Percentiles rank a stretch among this genome's conserved stretches.
These are phyloP conservation scores for Trissolcus brochymenae DNA, from an alignment of 2,888 invertebrate species.

Conservation along the genomic window DNA sequence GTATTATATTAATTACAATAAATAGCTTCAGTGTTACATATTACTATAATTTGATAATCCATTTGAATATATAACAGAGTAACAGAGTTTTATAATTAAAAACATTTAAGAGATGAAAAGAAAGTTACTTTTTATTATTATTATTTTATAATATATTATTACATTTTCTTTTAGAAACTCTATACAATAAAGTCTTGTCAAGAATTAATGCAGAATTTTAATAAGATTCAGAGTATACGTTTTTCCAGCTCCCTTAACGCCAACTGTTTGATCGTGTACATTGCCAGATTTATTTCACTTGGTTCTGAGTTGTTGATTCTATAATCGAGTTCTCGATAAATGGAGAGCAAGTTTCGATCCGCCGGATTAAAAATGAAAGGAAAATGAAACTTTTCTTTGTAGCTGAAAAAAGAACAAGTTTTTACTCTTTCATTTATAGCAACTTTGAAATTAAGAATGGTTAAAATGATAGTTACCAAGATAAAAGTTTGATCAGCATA, in stretches of 20 bases:
- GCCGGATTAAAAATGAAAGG: slow-evolving; percentile 7
- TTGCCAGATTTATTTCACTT: not conserved
- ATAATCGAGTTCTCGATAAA: slow-evolving; percentile 1
- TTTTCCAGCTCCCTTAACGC: not conserved
- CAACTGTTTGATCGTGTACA: not conserved
- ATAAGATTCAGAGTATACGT: not conserved
- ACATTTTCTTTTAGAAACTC: not conserved
- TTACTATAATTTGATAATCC: not conserved
- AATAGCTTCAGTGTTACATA: slow-evolving; percentile 44
- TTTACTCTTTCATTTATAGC: not conserved
- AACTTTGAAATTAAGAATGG: not conserved
- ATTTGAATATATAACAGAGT: not conserved
- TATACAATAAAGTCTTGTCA: slow-evolving; percentile 1
- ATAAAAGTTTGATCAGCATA: slow-evolving; percentile 1
- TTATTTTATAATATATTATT: not conserved
- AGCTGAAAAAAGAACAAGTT: slow-evolving; percentile 5
- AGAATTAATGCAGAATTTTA: not conserved
- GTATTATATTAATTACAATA: slow-evolving; percentile 50
- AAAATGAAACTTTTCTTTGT: slow-evolving; percentile 10
- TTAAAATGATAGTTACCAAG: not conserved
- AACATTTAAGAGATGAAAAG: not conserved
- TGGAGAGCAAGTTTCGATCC: not conserved
- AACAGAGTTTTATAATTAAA: not conserved
- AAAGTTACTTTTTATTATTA: not conserved
- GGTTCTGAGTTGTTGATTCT: not conserved